Percentiles rank a stretch among this genome's conserved stretches.
Conservation (phyloP, 2,797 vertebrate genomes). For the Thalassophryne amazonica region DNA sequence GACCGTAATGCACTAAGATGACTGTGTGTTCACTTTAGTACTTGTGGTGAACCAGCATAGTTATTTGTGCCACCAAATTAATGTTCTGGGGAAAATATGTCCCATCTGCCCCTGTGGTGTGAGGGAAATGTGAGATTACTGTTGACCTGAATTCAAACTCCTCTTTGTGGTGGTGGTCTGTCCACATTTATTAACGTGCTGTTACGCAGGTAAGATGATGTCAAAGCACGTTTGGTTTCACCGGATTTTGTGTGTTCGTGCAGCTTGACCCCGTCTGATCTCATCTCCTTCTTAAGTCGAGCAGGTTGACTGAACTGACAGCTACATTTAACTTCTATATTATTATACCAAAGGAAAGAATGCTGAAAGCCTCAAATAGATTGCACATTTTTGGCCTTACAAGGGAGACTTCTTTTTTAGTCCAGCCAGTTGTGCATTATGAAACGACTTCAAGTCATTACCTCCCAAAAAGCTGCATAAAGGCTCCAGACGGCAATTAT, state of each 20-base stretch:
- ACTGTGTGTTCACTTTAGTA: constrained; percentile 32
- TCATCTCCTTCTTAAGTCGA: constrained; percentile 14
- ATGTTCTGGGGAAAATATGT: constrained; percentile 8
- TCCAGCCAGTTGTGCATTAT: neutral
- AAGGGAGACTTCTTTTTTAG: constrained; percentile 35
- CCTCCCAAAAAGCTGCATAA: constrained; percentile 4
- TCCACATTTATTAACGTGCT: constrained; percentile 35
- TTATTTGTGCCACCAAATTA: constrained; percentile 39
- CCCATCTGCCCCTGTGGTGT: constrained; percentile 8
- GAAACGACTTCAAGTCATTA: constrained; percentile 13
- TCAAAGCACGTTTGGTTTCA: neutral
- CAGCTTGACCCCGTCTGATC: constrained; percentile 48
- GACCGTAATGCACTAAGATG: constrained; percentile 32
- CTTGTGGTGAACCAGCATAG: constrained; percentile 32
- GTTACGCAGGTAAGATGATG: constrained; percentile 18
- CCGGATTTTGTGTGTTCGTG: constrained; percentile 21
- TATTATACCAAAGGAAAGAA: constrained; percentile 49
- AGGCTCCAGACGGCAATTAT: constrained; percentile 20
- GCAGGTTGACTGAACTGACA: constrained; percentile 37
- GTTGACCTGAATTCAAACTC: neutral
- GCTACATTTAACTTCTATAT: constrained; percentile 27
- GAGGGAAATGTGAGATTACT: constrained; percentile 8
- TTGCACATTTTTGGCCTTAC: constrained; percentile 46
- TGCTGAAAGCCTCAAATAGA: constrained; percentile 40
- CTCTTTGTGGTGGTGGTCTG: constrained; percentile 7